A percentile compares a stretch with the other conserved stretches of the same genome.
Evolutionary conservation across 1,140 invertebrate species (phyloP).

Genomic region (Achroia grisella): DNA sequence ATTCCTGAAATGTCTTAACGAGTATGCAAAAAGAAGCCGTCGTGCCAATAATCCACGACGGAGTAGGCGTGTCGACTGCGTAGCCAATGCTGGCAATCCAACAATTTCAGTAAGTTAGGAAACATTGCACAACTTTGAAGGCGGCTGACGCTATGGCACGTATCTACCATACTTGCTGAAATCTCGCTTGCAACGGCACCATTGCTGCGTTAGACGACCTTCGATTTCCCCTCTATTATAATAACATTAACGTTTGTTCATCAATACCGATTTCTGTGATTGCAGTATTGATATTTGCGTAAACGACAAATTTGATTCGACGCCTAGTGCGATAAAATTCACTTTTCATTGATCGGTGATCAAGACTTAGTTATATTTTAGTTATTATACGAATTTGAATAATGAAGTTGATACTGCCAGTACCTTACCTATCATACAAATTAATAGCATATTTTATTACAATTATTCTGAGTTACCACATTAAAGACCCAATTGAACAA

Average conservation of each 20-base stretch:
- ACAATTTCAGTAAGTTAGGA: slow-evolving; percentile 46
- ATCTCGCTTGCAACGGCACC: slow-evolving; percentile 11
- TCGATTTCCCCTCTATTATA: slow-evolving; percentile 53
- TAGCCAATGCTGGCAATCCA: slow-evolving; percentile 41
- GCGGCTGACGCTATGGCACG: slow-evolving; percentile 25
- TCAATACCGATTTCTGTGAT: slow-evolving; percentile 36
- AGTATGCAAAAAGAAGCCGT: neutral
- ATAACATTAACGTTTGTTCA: slow-evolving; percentile 38
- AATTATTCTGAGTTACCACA: no score
- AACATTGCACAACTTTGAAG: slow-evolving; percentile 36
- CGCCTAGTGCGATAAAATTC: slow-evolving; percentile 2
- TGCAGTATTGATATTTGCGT: slow-evolving; percentile 16
- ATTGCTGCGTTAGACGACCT: slow-evolving; percentile 37
- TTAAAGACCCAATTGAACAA: no score
- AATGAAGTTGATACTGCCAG: no score
- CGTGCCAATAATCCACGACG: slow-evolving; percentile 10
- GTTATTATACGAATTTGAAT: no score
- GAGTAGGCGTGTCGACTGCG: slow-evolving; percentile 19
- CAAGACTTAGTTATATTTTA: no score
- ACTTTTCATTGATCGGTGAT: no score
- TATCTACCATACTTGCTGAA: slow-evolving; percentile 23
- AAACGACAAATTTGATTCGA: slow-evolving; percentile 9
- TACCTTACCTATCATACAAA: no score
- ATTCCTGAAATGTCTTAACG: no score
- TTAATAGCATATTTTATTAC: no score